Evolutionary conservation across 2,113 vertebrate genomes (phyloP).

Genomic region (Globicephala melas): DNA sequence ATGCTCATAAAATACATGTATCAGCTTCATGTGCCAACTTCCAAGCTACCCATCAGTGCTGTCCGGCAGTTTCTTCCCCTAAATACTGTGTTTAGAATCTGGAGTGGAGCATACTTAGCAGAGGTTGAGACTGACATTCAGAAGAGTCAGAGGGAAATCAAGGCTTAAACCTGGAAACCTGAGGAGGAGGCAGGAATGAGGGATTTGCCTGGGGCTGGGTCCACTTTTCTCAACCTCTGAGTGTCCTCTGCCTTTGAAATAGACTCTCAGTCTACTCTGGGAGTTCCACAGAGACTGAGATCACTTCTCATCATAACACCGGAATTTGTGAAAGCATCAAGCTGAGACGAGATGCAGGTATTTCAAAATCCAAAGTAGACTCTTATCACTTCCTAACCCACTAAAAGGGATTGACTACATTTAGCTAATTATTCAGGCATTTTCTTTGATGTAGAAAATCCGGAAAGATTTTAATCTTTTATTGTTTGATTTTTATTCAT

Average conservation of each 20-base stretch:
- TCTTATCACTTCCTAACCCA: background rate
- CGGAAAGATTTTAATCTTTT: background rate
- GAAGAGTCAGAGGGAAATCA: background rate
- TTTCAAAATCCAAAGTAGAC: background rate
- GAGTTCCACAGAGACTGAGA: slow-evolving; percentile 29
- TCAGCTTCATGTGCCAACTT: background rate
- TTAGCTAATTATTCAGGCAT: slow-evolving; percentile 24
- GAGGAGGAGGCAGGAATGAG: background rate
- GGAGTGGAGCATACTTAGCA: background rate
- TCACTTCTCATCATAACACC: background rate
- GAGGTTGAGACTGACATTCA: background rate
- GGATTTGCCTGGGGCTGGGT: background rate
- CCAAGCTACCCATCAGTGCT: background rate
- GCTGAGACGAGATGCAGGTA: background rate
- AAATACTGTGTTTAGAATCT: background rate
- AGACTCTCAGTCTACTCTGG: slow-evolving; percentile 26
- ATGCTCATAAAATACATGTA: background rate
- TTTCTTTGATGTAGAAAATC: slow-evolving; percentile 38
- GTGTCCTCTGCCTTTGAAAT: background rate
- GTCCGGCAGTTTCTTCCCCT: background rate
- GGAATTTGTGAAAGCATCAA: background rate
- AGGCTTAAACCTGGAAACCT: background rate
- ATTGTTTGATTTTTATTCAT: background rate
- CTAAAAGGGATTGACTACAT: background rate
- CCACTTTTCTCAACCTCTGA: background rate